Base-by-base conservation (phyloP, 2,888 invertebrate species). In the Pachydiplax longipennis region DNA sequence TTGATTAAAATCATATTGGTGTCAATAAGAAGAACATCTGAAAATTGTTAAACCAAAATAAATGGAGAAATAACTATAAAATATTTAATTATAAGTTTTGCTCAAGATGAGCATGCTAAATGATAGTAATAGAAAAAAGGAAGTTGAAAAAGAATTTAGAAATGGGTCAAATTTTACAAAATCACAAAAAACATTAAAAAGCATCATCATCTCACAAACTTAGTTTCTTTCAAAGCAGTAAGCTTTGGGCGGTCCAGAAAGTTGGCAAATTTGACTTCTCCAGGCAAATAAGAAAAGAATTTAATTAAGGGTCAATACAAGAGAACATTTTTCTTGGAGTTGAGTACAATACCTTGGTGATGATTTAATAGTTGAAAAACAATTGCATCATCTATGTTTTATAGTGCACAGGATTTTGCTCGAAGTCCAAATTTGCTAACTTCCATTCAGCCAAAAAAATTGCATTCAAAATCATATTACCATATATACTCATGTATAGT, bases 221-320 rank as follows among this genome's bases (percentile, higher is more conserved):
- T n/a, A 87, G n/a, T 87, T 53, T 53, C 58, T 58, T 87, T n/a
- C 61, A 87, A 87, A 61, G 87, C 87, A 87, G 58, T 87, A 87
- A 87, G 87, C 87, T 87, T 87, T 58, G 13, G 61, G 87, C 61
- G 40, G 87, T 58, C 61, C 53, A 61, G 87, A 31, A 87, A n/a
- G 87, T 65, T 61, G 58, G 87, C 37, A 87, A 87, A 61, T 87
- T 65, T n/a, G n/a, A 58, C 87, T 65, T 65, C 37, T 61, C 61
- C n/a, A 65, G 53, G 37, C 40, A 35, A 40, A 44, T 44, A 10
- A 44, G 44, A 25, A 48, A 83, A 2, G 15, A 53, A 53, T 1
- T 18, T 18, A 44, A 53, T 53, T 0, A 18, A 53, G 53, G 53
- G 1, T 18, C 18, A 53, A 53, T 2, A 1, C 3, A 12, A 53